phyloP scores from a whole-genome alignment of 2,888 invertebrate genomes.

The Acleris emargana region DNA sequence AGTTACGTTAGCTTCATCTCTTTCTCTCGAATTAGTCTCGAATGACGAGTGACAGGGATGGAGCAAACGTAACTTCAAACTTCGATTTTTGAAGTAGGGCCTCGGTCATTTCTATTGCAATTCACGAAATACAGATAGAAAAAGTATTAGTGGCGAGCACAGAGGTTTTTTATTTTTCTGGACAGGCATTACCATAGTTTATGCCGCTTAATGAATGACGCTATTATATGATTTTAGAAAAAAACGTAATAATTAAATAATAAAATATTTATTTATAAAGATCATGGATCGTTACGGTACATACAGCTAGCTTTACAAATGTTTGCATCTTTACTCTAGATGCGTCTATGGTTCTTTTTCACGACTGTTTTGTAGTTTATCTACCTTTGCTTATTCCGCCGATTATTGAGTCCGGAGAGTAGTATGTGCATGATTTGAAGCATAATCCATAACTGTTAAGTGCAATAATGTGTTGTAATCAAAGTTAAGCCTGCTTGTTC shows the following conservation, averaged over 20 bases:
- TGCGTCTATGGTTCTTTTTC: slow-evolving; percentile 78
- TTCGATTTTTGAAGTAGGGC: too few relatives aligned
- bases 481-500: slow-evolving; percentile 55
- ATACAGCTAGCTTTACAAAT: slow-evolving; percentile 29
- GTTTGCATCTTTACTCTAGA: slow-evolving; percentile 33
- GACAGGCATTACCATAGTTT: too few relatives aligned
- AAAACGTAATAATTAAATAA: background rate
- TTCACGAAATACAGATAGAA: too few relatives aligned
- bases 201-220: too few relatives aligned
- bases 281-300: slow-evolving; percentile 33
- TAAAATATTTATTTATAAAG: background rate
- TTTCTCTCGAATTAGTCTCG: too few relatives aligned
- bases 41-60: too few relatives aligned
- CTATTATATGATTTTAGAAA: too few relatives aligned
- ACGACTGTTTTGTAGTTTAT: slow-evolving; percentile 84
- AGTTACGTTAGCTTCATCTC: too few relatives aligned
- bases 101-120: too few relatives aligned
- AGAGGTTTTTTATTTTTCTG: too few relatives aligned
- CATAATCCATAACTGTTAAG: slow-evolving; percentile 53
- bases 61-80: too few relatives aligned
- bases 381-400: slow-evolving; percentile 78
- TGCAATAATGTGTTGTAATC: slow-evolving; percentile 67
- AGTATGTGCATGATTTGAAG: slow-evolving; percentile 67
- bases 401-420: slow-evolving; percentile 72
- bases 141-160: too few relatives aligned